Base-by-base conservation (phyloP, 2,797 vertebrate genomes). In the Atherinosoma microstoma region DNA sequence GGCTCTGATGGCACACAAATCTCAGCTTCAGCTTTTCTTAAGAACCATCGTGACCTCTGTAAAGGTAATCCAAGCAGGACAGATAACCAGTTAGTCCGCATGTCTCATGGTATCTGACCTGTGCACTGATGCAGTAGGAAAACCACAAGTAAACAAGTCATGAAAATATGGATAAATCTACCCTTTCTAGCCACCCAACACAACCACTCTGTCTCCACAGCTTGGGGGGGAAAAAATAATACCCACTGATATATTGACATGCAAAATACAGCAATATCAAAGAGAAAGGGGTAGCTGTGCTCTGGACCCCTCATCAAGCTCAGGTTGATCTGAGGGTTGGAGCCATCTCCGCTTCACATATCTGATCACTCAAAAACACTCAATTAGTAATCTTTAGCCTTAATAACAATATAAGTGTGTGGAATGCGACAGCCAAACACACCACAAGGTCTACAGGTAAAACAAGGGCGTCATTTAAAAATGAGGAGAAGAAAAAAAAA, bases 261-360 rank as follows among this genome's bases (percentile, higher is more conserved):
- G 91, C 90, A 90, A 84, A 87, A 87, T 75, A 89, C 84, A 83
- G 83, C 80, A 88, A 86, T 85, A 89, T 86, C 87, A 86, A 87
- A 89, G 76, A 83, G 66, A 86, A 47, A 75, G 58, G 75, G 79
- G 82, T 42, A 57, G 64, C 84, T 58, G 61, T 70, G 57, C 63
- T 77, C 78, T 79, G 66, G 82, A 79, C 53, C 58, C 75, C 66
- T 79, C 73, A 32, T 61, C 61, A 67, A 86, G 70, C 35, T 8
- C 71, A 13, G 54, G 68, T 59, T 56, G 60, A 61, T 59, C 60
- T 36, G 60, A 76, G 64, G 54, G 69, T 65, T 51, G 64, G 62
- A 78, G 70, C 63, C 62, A 76, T 70, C 63, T 64, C 18, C 36
- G 64, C 64, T 73, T 70, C 75, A 49, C 24, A 32, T 8, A 64